A percentile compares a stretch with the other conserved stretches of the same genome.
These are phyloP conservation scores for Ganaspis sp. DNA, from an alignment of 1,140 invertebrate species.

Conservation along the genomic window DNA sequence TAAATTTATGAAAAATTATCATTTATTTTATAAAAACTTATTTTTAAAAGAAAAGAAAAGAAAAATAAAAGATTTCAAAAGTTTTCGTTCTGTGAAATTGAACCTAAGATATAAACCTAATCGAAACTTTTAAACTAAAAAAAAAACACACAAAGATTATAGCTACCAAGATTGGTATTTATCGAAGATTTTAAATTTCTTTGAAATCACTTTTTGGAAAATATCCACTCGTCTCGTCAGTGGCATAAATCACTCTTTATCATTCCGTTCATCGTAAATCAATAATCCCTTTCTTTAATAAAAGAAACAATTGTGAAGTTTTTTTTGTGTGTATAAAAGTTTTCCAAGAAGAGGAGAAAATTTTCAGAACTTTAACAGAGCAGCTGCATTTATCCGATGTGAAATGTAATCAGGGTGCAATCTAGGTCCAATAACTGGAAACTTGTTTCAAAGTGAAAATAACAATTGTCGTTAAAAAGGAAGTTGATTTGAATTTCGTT, in stretches of 20 bases:
- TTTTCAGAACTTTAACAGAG: slow-evolving; percentile 3
- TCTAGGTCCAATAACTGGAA: slow-evolving; percentile 8
- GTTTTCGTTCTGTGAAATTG: too few relatives aligned
- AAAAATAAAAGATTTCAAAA: too few relatives aligned
- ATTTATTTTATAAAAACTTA: too few relatives aligned
- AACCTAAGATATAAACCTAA: too few relatives aligned
- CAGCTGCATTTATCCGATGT: slow-evolving; percentile 4
- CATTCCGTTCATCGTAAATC: not conserved
- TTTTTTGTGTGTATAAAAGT: not conserved
- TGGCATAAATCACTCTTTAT: not conserved
- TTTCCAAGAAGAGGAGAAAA: not conserved
- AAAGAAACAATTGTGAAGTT: not conserved
- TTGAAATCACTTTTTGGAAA: too few relatives aligned
- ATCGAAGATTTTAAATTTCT: too few relatives aligned
- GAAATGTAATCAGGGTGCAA: slow-evolving; percentile 6
- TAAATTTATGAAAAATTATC: too few relatives aligned
- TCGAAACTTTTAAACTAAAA: too few relatives aligned
- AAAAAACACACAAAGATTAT: not conserved
- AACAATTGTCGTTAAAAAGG: not conserved
- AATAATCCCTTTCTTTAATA: not conserved
- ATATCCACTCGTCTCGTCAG: too few relatives aligned
- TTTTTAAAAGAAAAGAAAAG: too few relatives aligned
- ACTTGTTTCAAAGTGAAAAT: not conserved
- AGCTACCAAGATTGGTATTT: too few relatives aligned
- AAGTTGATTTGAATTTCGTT: slow-evolving; percentile 13